These are phyloP conservation scores for Paralvinella palmiformis DNA, from an alignment of 1,140 invertebrate species.

Conservation along the genomic window DNA sequence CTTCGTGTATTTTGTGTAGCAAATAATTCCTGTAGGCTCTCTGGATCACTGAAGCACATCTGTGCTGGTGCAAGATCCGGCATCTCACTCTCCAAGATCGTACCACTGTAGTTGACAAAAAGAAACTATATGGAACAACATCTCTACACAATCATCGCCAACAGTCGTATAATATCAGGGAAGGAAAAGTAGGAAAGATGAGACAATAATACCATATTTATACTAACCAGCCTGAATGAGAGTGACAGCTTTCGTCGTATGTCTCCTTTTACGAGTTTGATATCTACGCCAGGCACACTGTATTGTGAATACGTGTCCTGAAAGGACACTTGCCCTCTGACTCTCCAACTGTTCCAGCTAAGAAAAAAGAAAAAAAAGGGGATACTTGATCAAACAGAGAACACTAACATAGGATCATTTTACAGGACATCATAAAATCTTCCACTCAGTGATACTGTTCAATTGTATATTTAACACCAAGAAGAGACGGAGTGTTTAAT, in stretches of 20 bases:
- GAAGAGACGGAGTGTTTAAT: no score
- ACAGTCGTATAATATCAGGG: no score
- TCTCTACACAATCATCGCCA: no score
- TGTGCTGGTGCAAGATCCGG: no score
- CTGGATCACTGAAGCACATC: no score
- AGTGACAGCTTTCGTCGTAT: not conserved
- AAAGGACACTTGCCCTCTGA: slow-evolving; percentile 18
- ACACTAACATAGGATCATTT: not conserved
- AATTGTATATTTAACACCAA: not conserved
- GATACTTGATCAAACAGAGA: not conserved
- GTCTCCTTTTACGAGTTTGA: slow-evolving; percentile 11
- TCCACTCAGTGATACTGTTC: not conserved
- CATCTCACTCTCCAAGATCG: no score
- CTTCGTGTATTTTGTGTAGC: no score
- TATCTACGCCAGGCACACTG: slow-evolving; percentile 22
- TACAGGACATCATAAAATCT: not conserved
- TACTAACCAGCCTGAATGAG: slow-evolving; percentile 15
- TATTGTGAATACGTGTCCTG: slow-evolving; percentile 19
- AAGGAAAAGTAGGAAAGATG: not conserved
- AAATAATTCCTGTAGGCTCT: no score
- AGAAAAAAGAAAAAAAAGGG: not conserved
- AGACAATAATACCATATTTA: not conserved
- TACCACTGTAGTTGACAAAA: no score
- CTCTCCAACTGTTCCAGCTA: slow-evolving; percentile 29
- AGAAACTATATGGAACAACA: no score